phyloP scores from a whole-genome alignment of 2,797 vertebrate genomes.

The Clarias pachynema region DNA sequence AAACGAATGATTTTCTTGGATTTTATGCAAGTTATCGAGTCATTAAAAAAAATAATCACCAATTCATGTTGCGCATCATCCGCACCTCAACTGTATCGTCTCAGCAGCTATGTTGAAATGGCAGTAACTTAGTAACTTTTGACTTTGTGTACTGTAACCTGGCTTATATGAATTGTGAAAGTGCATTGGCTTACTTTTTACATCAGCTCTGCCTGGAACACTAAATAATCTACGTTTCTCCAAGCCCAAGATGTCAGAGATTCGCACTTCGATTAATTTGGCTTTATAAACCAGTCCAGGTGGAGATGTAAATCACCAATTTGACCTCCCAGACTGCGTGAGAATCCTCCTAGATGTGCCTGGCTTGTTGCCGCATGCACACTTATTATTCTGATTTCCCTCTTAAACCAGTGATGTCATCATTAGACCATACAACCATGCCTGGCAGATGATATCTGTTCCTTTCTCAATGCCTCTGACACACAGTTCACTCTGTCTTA shows the following conservation, averaged over 20 bases:
- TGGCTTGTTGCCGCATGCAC: constrained; percentile 43
- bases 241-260: background rate
- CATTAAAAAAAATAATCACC: background rate
- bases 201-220: constrained; percentile 9
- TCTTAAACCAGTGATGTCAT: constrained; percentile 78
- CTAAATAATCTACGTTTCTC: constrained; percentile 17
- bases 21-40: background rate
- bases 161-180: background rate
- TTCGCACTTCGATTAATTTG: background rate
- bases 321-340: constrained; percentile 8
- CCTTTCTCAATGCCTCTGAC: constrained; percentile 53
- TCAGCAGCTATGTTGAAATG: background rate
- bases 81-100: background rate
- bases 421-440: constrained; percentile 70
- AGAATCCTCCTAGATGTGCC: constrained; percentile 24
- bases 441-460: constrained; percentile 55
- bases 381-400: constrained; percentile 78
- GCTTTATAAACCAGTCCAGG: constrained; percentile 17
- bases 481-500: constrained; percentile 54
- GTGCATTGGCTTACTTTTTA: background rate
- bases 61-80: no score
- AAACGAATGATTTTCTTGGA: background rate
- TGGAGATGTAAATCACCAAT: constrained; percentile 34
- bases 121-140: background rate
- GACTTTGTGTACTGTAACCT: background rate